Percentiles rank a stretch among this genome's conserved stretches.
Evolutionary conservation across 2,797 vertebrate species (phyloP).

Genomic region (Chromobotia macracanthus): DNA sequence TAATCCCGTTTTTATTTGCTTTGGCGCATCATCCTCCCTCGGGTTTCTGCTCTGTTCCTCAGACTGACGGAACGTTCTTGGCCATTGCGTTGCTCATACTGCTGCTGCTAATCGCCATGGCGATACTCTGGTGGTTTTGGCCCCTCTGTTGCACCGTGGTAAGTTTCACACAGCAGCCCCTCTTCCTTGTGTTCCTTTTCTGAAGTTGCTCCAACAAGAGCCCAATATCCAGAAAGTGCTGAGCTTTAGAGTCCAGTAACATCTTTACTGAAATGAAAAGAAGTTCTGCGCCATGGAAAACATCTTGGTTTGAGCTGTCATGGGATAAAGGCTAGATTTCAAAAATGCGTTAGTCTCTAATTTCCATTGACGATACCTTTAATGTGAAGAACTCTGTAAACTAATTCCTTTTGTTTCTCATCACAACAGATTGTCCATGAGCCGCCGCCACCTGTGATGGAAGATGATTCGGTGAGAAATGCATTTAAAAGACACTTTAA

Average conservation of each 20-base stretch:
- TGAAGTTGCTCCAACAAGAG: background rate
- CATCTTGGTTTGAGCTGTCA: too few species aligned
- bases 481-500: too few species aligned
- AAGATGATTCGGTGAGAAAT: constrained; percentile 87
- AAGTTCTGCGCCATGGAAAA: constrained; percentile 1
- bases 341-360: background rate
- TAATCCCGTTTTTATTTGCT: constrained; percentile 9
- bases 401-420: constrained; percentile 5
- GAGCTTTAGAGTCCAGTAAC: background rate
- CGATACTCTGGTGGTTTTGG: constrained; percentile 98
- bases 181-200: constrained; percentile 1
- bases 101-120: constrained; percentile 86
- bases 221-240: constrained; percentile 3
- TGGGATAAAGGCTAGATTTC: background rate
- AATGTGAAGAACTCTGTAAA: background rate
- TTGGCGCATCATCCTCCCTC: constrained; percentile 21
- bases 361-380: background rate
- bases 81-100: constrained; percentile 90
- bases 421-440: constrained; percentile 90
- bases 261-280: constrained; percentile 5
- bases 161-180: constrained; percentile 59
- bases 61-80: constrained; percentile 94
- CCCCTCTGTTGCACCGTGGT: constrained; percentile 99
- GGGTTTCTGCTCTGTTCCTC: constrained; percentile 47
- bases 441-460: constrained; percentile 82